phyloP scores from a whole-genome alignment of 2,113 vertebrate species.

The Podarcis cretensis region DNA sequence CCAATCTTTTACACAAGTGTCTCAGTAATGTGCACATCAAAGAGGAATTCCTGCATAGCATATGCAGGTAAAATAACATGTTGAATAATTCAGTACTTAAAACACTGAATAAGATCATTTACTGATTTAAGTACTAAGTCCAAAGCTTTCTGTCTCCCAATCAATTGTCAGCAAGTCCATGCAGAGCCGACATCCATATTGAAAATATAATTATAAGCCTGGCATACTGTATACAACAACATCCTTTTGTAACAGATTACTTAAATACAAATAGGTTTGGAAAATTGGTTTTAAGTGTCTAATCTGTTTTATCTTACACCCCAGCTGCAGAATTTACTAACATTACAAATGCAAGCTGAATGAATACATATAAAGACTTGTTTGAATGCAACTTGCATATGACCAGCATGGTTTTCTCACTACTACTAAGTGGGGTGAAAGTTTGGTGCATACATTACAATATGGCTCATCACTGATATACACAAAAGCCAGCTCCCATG shows the following conservation, averaged over 20 bases:
- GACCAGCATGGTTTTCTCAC: slow-evolving; percentile 42
- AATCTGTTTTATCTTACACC: slow-evolving; percentile 66
- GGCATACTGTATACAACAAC: slow-evolving; percentile 57
- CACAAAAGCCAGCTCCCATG: slow-evolving; percentile 23
- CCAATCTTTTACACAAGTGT: slow-evolving; percentile 2
- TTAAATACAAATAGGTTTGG: slow-evolving; percentile 70
- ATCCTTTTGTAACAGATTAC: slow-evolving; percentile 69
- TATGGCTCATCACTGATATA: slow-evolving; percentile 47
- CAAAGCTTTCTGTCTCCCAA: slow-evolving; percentile 52
- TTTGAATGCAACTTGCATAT: slow-evolving; percentile 37
- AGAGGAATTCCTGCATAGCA: slow-evolving; percentile 20
- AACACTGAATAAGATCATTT: slow-evolving; percentile 56
- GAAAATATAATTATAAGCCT: slow-evolving; percentile 70
- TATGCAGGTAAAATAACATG: slow-evolving; percentile 62
- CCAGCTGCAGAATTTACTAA: slow-evolving; percentile 69
- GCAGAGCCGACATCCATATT: slow-evolving; percentile 57
- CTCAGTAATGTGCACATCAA: slow-evolving; percentile 41
- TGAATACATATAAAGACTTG: slow-evolving; percentile 54
- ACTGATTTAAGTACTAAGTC: slow-evolving; percentile 59
- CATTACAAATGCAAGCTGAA: slow-evolving; percentile 66
- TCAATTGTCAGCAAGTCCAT: slow-evolving; percentile 51
- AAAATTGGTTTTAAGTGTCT: slow-evolving; percentile 75
- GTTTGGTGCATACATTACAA: slow-evolving; percentile 45
- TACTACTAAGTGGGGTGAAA: slow-evolving; percentile 53
- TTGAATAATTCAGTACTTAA: slow-evolving; percentile 68